Base-by-base conservation (phyloP, 2,113 vertebrate genomes). In the Phycodurus eques region DNA sequence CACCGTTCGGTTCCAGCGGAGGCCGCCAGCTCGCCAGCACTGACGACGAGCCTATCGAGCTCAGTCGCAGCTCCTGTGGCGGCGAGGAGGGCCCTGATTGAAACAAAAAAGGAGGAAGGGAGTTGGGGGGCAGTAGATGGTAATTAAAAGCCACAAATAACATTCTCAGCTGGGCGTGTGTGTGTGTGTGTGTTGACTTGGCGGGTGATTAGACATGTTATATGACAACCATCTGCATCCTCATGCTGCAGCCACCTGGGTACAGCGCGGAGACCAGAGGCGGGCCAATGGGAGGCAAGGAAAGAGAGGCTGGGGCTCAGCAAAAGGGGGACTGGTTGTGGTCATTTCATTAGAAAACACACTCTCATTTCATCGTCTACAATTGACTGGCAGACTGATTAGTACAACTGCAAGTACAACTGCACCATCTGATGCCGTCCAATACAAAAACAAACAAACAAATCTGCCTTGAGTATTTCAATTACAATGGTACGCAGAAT, bases 21-120 rank as follows among this genome's bases (percentile, higher is more conserved):
- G 96, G 97, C 71, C 94, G 96, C 98, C 98, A 99, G 89, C 93
- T 96, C 83, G 96, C 93, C 88, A 95, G 92, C 11, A 99, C 96
- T 0, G 95, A 94, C 0, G 94, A 95, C 0, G 95, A 94, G 54
- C 96, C 95, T 82, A 97, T 85, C 0, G 94, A 92, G 39, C 92
- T 96, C 86, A 99, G 90, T 79, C 94, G 92, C 79, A 99, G 89
- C 81, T 98, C 96, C 0, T 95, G 93, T 0, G 98, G 98, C 74
- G 98, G 94, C 0, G 95, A 94, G 0, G 94, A 96, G 12, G 97
- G 98, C 74, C 95, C 98, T 98, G 86, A 6, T 76, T 70, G 77
- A 69, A 39, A 22, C 49, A 22, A 12, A 54, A 68, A 33, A 69
- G 14, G 56, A 73, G 62, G 76, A 62, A 51, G 57, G 27, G 59